These are phyloP conservation scores for Sebastes taczanowskii DNA, from an alignment of 2,797 vertebrate genomes.

Conservation along the genomic window DNA sequence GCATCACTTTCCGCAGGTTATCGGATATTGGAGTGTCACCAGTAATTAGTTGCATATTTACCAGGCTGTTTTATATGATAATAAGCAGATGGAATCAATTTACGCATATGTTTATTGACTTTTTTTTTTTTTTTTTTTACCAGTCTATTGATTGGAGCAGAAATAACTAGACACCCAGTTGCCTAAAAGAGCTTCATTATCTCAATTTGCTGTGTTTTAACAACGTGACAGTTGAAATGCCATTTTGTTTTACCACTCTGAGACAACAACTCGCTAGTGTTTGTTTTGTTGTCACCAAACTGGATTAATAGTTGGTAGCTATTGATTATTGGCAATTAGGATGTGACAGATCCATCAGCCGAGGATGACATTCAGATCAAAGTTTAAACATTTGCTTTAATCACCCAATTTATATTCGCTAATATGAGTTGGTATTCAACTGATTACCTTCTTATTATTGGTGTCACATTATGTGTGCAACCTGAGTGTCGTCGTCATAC, in stretches of 20 bases:
- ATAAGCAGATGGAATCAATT: slow-evolving; percentile 83
- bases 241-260: slow-evolving; percentile 42
- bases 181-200: slow-evolving; percentile 71
- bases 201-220: slow-evolving; percentile 60
- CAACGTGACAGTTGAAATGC: slow-evolving; percentile 56
- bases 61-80: slow-evolving; percentile 85
- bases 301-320: slow-evolving; percentile 15
- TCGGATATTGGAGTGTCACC: slow-evolving; percentile 50
- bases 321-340: slow-evolving; percentile 66
- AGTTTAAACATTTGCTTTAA: slow-evolving; percentile 51
- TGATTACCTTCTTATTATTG: slow-evolving; percentile 16
- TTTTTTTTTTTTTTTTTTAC: slow-evolving; percentile 40
- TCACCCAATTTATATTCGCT: slow-evolving; percentile 69
- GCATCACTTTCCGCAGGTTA: slow-evolving; percentile 36
- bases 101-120: slow-evolving; percentile 85
- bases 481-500: background rate
- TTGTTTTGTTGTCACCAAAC: slow-evolving; percentile 29
- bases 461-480: background rate
- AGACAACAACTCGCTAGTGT: background rate
- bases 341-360: slow-evolving; percentile 32
- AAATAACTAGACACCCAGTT: slow-evolving; percentile 69
- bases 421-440: slow-evolving; percentile 22
- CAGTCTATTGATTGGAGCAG: slow-evolving; percentile 74
- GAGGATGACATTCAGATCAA: slow-evolving; percentile 52
- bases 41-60: slow-evolving; percentile 83